A percentile compares a stretch with the other conserved stretches of the same genome.
Evolutionary conservation across 2,888 invertebrate genomes (phyloP).

Genomic region (Julus scanicus): DNA sequence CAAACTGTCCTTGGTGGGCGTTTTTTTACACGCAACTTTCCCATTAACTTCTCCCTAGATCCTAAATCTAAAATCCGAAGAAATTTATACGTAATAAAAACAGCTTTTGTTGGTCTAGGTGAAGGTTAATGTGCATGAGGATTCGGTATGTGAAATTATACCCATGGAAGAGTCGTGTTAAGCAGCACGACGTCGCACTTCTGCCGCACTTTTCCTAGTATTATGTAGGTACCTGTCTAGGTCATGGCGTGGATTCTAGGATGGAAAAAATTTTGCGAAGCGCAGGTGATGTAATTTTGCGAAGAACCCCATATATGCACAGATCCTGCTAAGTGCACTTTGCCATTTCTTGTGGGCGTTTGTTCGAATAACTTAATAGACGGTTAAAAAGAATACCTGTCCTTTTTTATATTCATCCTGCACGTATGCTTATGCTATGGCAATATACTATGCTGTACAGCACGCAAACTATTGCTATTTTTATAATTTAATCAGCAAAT

Average conservation of each 20-base stretch:
- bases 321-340: not conserved
- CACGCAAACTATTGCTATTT: no score
- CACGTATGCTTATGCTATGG: not conserved
- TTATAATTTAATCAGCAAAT: no score
- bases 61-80: slow-evolving; percentile 34
- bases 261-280: not conserved
- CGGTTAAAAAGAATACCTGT: not conserved
- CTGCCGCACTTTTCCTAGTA: not conserved
- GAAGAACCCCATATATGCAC: not conserved
- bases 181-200: not conserved
- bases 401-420: not conserved
- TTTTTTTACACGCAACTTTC: slow-evolving; percentile 29
- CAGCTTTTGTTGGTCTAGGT: slow-evolving; percentile 10
- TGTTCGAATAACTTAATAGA: not conserved
- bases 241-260: not conserved
- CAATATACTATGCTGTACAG: no score
- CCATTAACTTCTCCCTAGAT: slow-evolving; percentile 30
- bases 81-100: slow-evolving; percentile 41
- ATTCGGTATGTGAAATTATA: not conserved
- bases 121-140: slow-evolving; percentile 8
- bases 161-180: not conserved
- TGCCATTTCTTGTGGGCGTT: slow-evolving; percentile 1
- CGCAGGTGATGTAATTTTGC: not conserved
- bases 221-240: not conserved
- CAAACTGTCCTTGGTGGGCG: not conserved